These are phyloP conservation scores for Tortrix viridana DNA, from an alignment of 2,888 invertebrate genomes.

Conservation along the genomic window DNA sequence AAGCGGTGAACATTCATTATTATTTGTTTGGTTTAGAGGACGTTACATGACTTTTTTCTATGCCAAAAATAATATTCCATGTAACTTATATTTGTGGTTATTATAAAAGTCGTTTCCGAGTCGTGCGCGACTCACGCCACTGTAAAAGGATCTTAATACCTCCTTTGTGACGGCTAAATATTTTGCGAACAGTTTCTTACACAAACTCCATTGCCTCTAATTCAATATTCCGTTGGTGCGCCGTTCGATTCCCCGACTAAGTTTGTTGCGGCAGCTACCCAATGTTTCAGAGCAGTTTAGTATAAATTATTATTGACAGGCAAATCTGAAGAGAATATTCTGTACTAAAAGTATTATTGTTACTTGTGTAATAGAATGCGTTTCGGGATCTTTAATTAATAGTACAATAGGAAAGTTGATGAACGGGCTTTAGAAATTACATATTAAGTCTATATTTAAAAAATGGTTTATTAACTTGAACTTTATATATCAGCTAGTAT, in stretches of 20 bases:
- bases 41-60: too few relatives aligned
- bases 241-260: constrained; percentile 51
- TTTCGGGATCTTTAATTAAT: too few relatives aligned
- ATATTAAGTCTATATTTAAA: too few relatives aligned
- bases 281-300: constrained; percentile 27
- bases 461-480: too few relatives aligned
- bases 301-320: constrained; percentile 29
- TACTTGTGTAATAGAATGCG: background rate
- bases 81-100: too few relatives aligned
- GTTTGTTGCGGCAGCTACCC: constrained; percentile 43
- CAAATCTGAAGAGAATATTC: constrained; percentile 17
- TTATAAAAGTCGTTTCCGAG: constrained; percentile 1
- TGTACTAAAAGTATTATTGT: background rate
- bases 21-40: too few relatives aligned
- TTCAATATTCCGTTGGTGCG: constrained; percentile 63
- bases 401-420: too few relatives aligned
- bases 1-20: too few relatives aligned
- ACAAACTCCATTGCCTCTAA: constrained; percentile 73
- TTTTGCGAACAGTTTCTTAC: constrained; percentile 82
- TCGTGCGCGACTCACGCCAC: constrained; percentile 16
- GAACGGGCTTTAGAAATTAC: too few relatives aligned
- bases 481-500: too few relatives aligned
- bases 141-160: constrained; percentile 59
- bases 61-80: too few relatives aligned
- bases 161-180: constrained; percentile 81